Conservation (phyloP, 2,888 invertebrate species). For the Harpalus rubripes region DNA sequence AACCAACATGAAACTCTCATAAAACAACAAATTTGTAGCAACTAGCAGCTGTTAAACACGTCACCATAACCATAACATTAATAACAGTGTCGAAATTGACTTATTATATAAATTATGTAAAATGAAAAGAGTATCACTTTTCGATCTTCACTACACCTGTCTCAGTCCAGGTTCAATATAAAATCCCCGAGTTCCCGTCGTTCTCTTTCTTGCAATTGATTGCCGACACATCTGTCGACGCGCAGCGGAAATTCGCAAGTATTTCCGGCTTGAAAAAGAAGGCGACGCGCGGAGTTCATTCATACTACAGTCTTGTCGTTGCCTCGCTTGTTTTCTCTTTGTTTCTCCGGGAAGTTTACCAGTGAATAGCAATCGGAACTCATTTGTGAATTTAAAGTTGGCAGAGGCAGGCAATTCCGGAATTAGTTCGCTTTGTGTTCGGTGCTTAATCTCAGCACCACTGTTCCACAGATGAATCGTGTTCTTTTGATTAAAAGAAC, state of each 20-base stretch:
- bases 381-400: conserved; percentile 57
- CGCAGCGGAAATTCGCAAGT: conserved; percentile 63
- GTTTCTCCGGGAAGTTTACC: conserved; percentile 47
- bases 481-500: conserved; percentile 28
- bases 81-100: neutral
- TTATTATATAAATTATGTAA: neutral
- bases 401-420: conserved; percentile 43
- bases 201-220: conserved; percentile 57
- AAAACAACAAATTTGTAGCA: neutral
- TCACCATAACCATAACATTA: neutral
- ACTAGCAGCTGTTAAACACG: neutral
- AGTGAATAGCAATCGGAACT: conserved; percentile 61
- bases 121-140: neutral
- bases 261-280: conserved; percentile 58
- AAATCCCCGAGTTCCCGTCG: neutral
- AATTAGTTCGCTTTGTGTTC: conserved; percentile 59
- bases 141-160: neutral
- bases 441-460: conserved; percentile 53
- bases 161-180: neutral
- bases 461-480: conserved; percentile 31
- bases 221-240: conserved; percentile 66
- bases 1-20: no score
- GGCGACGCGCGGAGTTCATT: conserved; percentile 35
- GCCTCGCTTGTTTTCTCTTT: conserved; percentile 49
- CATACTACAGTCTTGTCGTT: conserved; percentile 51